A percentile compares a stretch with the other conserved stretches of the same genome.
Conservation (phyloP, 2,113 vertebrate species). For the Gobiocypris rarus region DNA sequence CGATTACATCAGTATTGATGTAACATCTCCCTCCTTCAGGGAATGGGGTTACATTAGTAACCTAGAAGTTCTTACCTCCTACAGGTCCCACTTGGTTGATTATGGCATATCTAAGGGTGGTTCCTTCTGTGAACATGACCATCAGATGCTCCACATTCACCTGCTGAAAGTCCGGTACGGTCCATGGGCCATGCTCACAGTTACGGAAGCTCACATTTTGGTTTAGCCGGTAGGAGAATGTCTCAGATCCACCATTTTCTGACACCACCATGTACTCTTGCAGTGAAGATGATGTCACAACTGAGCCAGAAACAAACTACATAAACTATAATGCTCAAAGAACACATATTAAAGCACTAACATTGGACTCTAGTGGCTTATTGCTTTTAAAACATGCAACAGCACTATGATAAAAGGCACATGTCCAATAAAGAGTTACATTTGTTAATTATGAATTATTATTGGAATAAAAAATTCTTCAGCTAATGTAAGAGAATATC, state of each 20-base stretch:
- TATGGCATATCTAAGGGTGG: slow-evolving; percentile 76
- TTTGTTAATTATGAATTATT: background rate
- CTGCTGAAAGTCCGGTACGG: slow-evolving; percentile 61
- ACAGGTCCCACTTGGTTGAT: slow-evolving; percentile 72
- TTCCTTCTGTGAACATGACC: slow-evolving; percentile 76
- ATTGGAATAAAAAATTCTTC: background rate
- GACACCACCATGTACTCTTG: slow-evolving; percentile 72
- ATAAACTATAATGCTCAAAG: slow-evolving; percentile 15
- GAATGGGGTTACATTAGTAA: too few relatives aligned
- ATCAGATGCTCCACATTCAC: slow-evolving; percentile 73
- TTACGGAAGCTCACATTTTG: slow-evolving; percentile 77
- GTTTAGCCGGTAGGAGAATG: slow-evolving; percentile 71
- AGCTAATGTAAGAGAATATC: background rate
- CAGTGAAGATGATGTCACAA: slow-evolving; percentile 70
- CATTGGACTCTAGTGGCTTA: background rate
- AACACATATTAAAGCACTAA: background rate
- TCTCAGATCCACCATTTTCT: slow-evolving; percentile 68
- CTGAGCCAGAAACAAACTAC: slow-evolving; percentile 42
- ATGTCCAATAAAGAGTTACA: background rate
- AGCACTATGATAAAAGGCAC: background rate
- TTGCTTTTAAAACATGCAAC: background rate
- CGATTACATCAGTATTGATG: too few relatives aligned
- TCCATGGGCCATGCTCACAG: slow-evolving; percentile 63
- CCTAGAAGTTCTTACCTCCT: slow-evolving; percentile 58
- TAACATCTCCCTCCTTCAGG: too few relatives aligned